These are phyloP conservation scores for Actias luna DNA, from an alignment of 2,888 invertebrate genomes.

Conservation along the genomic window DNA sequence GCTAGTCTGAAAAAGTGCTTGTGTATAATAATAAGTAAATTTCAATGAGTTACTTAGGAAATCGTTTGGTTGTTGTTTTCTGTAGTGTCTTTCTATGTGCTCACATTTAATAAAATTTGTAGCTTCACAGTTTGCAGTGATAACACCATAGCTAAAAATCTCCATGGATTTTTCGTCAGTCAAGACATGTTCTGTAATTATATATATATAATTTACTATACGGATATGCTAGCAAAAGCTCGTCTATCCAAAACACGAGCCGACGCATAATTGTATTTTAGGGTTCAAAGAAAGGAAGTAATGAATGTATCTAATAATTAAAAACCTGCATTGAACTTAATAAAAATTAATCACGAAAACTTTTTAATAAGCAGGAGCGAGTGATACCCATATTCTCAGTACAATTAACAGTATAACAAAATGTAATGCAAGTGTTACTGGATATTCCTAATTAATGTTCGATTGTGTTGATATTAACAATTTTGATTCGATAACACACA, in stretches of 20 bases:
- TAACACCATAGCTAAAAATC: too few species aligned
- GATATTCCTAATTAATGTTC: conserved; percentile 16
- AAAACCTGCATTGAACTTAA: neutral
- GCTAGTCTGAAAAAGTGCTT: too few species aligned
- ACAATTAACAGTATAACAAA: neutral
- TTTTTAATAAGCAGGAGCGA: neutral
- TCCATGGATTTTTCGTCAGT: too few species aligned
- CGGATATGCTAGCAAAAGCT: neutral
- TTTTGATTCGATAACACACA: conserved; percentile 19
- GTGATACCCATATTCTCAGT: neutral
- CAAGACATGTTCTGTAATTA: too few species aligned
- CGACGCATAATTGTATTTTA: neutral
- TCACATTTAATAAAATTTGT: too few species aligned
- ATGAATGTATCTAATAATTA: neutral
- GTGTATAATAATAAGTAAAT: too few species aligned
- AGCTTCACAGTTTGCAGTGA: too few species aligned
- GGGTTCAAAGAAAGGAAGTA: neutral
- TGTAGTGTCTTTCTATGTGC: too few species aligned
- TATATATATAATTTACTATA: neutral
- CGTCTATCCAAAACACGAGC: neutral
- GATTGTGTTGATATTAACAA: conserved; percentile 23
- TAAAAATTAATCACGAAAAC: neutral
- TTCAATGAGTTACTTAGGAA: too few species aligned
- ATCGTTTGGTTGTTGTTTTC: too few species aligned
- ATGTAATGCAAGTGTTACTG: conserved; percentile 4